phyloP scores from a whole-genome alignment of 1,140 invertebrate genomes.

The Heterodera carotae region DNA sequence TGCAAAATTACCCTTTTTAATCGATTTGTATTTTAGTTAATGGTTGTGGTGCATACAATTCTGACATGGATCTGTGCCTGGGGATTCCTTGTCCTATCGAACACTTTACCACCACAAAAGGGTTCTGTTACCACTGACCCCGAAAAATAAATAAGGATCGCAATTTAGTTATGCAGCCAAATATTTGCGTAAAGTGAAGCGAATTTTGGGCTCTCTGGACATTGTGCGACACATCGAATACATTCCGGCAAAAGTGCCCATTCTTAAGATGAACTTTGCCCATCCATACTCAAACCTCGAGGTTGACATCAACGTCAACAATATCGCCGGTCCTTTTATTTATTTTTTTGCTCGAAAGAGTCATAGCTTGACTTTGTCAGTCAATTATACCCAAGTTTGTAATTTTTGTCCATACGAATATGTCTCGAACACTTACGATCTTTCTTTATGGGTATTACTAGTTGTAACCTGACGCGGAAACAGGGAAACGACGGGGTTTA shows the following conservation, averaged over 20 bases:
- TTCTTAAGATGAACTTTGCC: conserved; percentile 40
- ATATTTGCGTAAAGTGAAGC: conserved; percentile 34
- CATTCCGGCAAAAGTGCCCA: conserved; percentile 51
- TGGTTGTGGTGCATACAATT: conserved; percentile 56
- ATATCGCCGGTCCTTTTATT: conserved; percentile 50
- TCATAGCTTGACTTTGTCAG: too few relatives aligned
- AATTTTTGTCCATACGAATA: too few relatives aligned
- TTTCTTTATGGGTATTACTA: too few relatives aligned
- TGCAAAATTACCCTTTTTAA: neutral
- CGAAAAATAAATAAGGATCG: conserved; percentile 24
- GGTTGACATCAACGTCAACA: conserved; percentile 54
- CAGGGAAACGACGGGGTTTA: too few relatives aligned
- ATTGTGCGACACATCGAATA: conserved; percentile 36
- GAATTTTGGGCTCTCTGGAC: conserved; percentile 10
- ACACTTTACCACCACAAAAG: conserved; percentile 21
- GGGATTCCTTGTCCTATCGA: conserved; percentile 21
- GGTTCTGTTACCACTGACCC: conserved; percentile 10
- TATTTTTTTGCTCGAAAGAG: conserved; percentile 28
- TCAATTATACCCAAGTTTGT: too few relatives aligned
- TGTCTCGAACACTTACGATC: too few relatives aligned
- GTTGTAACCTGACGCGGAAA: too few relatives aligned
- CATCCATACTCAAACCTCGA: conserved; percentile 39
- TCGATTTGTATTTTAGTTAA: conserved; percentile 32
- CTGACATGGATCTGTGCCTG: conserved; percentile 53
- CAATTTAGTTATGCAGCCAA: conserved; percentile 44